phyloP scores from a whole-genome alignment of 2,888 invertebrate species.

The Zygothrica quintamaculata region DNA sequence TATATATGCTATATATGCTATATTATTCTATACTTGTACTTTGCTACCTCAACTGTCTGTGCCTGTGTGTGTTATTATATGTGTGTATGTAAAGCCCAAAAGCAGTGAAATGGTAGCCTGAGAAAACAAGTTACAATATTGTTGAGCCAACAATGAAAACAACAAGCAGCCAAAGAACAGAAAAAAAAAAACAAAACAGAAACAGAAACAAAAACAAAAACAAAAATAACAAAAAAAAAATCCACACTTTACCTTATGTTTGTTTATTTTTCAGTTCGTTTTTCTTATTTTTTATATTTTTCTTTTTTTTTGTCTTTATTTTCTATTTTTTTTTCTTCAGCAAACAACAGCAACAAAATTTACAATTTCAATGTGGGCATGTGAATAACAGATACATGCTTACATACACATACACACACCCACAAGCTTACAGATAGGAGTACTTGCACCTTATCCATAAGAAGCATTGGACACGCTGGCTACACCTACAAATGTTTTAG shows the following conservation, averaged over 20 bases:
- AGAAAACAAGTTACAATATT: constrained; percentile 77
- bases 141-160: constrained; percentile 71
- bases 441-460: constrained; percentile 32
- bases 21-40: constrained; percentile 62
- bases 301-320: constrained; percentile 9
- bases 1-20: no score
- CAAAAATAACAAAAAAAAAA: constrained; percentile 50
- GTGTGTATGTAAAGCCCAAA: constrained; percentile 37
- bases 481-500: constrained; percentile 65
- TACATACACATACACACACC: constrained; percentile 1
- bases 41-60: constrained; percentile 33
- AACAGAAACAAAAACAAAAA: constrained; percentile 13
- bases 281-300: constrained; percentile 39
- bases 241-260: constrained; percentile 73
- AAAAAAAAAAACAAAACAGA: constrained; percentile 11
- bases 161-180: constrained; percentile 31
- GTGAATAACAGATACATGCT: constrained; percentile 54
- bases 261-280: constrained; percentile 75
- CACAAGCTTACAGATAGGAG: constrained; percentile 12
- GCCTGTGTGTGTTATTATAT: constrained; percentile 7
- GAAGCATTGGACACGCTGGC: constrained; percentile 51
- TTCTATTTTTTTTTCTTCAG: constrained; percentile 1
- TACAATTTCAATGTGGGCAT: constrained; percentile 72
- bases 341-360: constrained; percentile 57
- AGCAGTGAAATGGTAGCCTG: constrained; percentile 70